Conservation (phyloP, 2,113 vertebrate species). For the Neolamprologus modestus region DNA sequence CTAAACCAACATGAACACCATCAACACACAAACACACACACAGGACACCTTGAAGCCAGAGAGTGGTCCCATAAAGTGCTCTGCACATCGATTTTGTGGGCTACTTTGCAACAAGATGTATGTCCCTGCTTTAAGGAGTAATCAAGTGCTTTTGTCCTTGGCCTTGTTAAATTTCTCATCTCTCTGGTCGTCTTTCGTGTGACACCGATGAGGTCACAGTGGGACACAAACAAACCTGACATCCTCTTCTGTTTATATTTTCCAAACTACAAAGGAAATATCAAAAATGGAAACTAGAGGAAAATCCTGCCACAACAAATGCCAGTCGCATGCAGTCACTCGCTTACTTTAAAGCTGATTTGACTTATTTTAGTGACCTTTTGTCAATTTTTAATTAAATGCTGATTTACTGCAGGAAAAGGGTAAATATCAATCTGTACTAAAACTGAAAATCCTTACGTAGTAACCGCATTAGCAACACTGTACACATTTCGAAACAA, state of each 20-base stretch:
- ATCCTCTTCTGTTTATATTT: background rate
- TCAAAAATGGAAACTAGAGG: background rate
- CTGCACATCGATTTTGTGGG: constrained; percentile 14
- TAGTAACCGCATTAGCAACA: background rate
- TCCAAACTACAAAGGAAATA: background rate
- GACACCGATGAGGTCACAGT: background rate
- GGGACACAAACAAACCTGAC: background rate
- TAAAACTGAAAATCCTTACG: background rate
- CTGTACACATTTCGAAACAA: background rate
- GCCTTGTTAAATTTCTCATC: constrained; percentile 19
- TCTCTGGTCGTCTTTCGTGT: background rate
- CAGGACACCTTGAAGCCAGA: background rate
- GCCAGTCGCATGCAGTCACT: background rate
- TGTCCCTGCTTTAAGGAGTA: background rate
- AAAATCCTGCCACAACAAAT: background rate
- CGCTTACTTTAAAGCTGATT: background rate
- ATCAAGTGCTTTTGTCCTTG: background rate
- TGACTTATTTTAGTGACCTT: background rate
- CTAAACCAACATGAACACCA: background rate
- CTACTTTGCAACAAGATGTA: constrained; percentile 27
- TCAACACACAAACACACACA: background rate
- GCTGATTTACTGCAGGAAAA: background rate
- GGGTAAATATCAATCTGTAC: background rate
- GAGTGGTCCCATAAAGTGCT: background rate
- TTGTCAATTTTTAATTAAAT: background rate